These are phyloP conservation scores for Arnoldichthys spilopterus DNA, from an alignment of 2,797 vertebrate species.

Conservation along the genomic window DNA sequence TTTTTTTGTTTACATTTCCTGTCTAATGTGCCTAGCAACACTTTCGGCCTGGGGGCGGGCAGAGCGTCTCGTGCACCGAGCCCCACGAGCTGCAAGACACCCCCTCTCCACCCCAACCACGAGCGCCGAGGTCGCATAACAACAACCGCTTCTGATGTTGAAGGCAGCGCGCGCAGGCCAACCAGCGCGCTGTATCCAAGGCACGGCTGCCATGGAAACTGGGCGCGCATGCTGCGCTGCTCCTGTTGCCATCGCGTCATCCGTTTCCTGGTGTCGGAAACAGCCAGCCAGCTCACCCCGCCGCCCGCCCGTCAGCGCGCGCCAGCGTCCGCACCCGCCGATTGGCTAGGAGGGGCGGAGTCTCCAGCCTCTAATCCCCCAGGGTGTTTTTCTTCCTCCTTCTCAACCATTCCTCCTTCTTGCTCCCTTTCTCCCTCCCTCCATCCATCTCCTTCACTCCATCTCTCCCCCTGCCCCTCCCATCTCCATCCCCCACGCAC, in stretches of 20 bases:
- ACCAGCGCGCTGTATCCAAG: conserved; percentile 84
- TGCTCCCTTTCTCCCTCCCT: neutral
- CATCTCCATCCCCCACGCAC: neutral
- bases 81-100: conserved; percentile 47
- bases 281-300: conserved; percentile 68
- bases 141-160: conserved; percentile 72
- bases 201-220: conserved; percentile 81
- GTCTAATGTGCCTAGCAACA: conserved; percentile 79
- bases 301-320: conserved; percentile 65
- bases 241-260: conserved; percentile 81
- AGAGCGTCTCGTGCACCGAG: conserved; percentile 48
- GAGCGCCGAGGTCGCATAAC: conserved; percentile 76
- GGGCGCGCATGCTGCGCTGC: conserved; percentile 73
- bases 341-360: conserved; percentile 64
- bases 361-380: conserved; percentile 53
- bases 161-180: conserved; percentile 67
- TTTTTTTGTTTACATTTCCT: conserved; percentile 75
- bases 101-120: conserved; percentile 67
- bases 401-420: conserved; percentile 60
- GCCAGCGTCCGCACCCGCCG: conserved; percentile 53
- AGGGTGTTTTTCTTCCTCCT: conserved; percentile 71
- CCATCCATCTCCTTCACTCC: conserved; percentile 9
- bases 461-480: conserved; percentile 27
- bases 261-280: conserved; percentile 65
- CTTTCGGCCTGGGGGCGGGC: conserved; percentile 65